phyloP scores from a whole-genome alignment of 2,113 vertebrate genomes.

The Sarotherodon lohbergeri region DNA sequence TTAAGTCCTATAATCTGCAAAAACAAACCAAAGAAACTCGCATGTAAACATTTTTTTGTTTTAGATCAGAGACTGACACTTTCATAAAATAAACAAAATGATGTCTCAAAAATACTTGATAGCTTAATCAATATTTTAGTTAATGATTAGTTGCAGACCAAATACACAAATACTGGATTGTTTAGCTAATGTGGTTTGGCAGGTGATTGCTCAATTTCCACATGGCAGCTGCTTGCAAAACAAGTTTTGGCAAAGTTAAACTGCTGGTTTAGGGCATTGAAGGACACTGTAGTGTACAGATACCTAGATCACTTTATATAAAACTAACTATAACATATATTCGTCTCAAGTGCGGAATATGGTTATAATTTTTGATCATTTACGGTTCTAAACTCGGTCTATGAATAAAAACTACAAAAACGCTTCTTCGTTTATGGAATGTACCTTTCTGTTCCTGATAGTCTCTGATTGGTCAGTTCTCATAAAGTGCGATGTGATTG shows the following conservation, averaged over 20 bases:
- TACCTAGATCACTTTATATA: not conserved
- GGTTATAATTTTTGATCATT: not conserved
- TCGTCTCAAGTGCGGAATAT: not conserved
- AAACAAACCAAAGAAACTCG: not conserved
- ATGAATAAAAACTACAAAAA: conserved; percentile 58
- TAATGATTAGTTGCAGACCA: not conserved
- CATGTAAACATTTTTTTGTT: not conserved
- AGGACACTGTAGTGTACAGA: not conserved
- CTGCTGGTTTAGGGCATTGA: not conserved
- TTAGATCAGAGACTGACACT: not conserved
- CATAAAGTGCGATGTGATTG: conserved; percentile 47
- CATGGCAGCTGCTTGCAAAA: not conserved
- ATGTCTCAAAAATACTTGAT: not conserved
- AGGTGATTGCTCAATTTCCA: not conserved
- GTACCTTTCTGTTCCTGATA: not conserved
- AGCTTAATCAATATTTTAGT: not conserved
- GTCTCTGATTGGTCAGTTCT: conserved; percentile 1
- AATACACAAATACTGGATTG: not conserved
- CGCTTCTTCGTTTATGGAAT: not conserved
- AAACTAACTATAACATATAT: not conserved
- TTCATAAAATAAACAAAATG: not conserved
- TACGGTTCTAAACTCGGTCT: not conserved
- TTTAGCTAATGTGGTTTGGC: not conserved
- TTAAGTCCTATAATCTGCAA: not conserved
- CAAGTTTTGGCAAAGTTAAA: not conserved